These are phyloP conservation scores for Drosophila pegasa DNA, from an alignment of 2,888 invertebrate species.

Conservation along the genomic window DNA sequence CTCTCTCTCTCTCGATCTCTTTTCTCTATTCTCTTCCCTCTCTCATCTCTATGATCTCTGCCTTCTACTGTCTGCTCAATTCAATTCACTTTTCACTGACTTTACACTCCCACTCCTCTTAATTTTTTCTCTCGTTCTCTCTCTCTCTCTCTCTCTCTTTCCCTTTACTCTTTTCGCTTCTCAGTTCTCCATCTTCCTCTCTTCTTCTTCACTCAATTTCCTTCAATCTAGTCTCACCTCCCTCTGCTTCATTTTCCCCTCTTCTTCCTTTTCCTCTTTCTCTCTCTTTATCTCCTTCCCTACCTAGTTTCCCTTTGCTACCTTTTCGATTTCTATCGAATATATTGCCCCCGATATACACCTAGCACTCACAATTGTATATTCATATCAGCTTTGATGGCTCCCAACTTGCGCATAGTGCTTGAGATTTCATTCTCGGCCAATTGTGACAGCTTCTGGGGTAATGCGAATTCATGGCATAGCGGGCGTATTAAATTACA, in stretches of 20 bases:
- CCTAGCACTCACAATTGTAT: not conserved
- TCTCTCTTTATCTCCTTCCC: too few relatives aligned
- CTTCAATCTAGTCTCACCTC: not conserved
- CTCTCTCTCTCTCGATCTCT: not conserved
- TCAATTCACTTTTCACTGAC: too few relatives aligned
- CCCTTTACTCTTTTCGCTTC: not conserved
- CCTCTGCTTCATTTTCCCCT: not conserved
- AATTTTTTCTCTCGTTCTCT: not conserved
- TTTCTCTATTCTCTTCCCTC: not conserved
- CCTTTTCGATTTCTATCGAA: not conserved
- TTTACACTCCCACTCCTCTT: not conserved
- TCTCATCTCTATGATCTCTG: too few relatives aligned
- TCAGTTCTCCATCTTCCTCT: too few relatives aligned
- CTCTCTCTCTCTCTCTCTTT: too few relatives aligned
- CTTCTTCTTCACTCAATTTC: too few relatives aligned
- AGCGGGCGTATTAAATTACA: constrained; percentile 56
- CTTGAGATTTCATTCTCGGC: not conserved
- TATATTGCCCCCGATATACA: not conserved
- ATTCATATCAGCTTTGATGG: not conserved
- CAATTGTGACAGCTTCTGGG: constrained; percentile 3
- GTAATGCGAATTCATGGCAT: constrained; percentile 23
- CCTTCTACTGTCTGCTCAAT: too few relatives aligned
- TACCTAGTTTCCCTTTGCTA: too few relatives aligned
- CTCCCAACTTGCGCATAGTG: not conserved
- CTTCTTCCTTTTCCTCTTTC: too few relatives aligned